These are phyloP conservation scores for Diabrotica virgifera DNA, from an alignment of 1,140 invertebrate genomes.

Conservation along the genomic window DNA sequence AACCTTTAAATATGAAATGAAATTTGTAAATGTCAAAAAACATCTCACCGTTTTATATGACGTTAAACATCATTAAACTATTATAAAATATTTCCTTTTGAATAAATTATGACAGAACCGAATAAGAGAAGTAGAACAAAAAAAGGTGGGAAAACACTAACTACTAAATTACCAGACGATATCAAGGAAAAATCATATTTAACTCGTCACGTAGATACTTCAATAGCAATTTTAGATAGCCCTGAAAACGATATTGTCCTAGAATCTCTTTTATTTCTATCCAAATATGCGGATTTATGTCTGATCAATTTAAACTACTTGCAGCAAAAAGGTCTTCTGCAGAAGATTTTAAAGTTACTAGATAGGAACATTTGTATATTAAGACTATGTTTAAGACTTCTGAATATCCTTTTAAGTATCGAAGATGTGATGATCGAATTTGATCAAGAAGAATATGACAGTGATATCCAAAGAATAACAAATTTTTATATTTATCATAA, in stretches of 20 bases:
- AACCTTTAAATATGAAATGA: too few relatives aligned
- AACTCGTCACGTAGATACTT: constrained; percentile 36
- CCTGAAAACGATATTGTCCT: constrained; percentile 35
- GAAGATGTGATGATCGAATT: constrained; percentile 30
- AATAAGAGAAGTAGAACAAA: background rate
- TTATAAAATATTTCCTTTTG: too few relatives aligned
- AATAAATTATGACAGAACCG: too few relatives aligned
- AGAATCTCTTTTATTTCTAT: constrained; percentile 36
- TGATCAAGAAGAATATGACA: constrained; percentile 33
- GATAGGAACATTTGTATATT: constrained; percentile 34
- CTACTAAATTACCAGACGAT: constrained; percentile 25
- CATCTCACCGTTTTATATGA: too few relatives aligned
- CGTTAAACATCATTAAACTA: too few relatives aligned
- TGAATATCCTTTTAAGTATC: constrained; percentile 26
- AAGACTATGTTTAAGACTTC: constrained; percentile 29
- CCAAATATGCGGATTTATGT: constrained; percentile 36
- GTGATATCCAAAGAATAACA: constrained; percentile 27
- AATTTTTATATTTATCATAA: constrained; percentile 30
- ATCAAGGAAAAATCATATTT: constrained; percentile 36
- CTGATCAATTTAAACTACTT: constrained; percentile 30
- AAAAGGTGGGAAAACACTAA: constrained; percentile 19
- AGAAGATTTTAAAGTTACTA: constrained; percentile 30
- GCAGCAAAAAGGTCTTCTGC: constrained; percentile 25
- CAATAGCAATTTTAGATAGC: constrained; percentile 36
- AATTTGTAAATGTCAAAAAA: too few relatives aligned